A percentile compares a stretch with the other conserved stretches of the same genome.
Conservation (phyloP, 2,888 invertebrate species). For the Galerucella nymphaeae region DNA sequence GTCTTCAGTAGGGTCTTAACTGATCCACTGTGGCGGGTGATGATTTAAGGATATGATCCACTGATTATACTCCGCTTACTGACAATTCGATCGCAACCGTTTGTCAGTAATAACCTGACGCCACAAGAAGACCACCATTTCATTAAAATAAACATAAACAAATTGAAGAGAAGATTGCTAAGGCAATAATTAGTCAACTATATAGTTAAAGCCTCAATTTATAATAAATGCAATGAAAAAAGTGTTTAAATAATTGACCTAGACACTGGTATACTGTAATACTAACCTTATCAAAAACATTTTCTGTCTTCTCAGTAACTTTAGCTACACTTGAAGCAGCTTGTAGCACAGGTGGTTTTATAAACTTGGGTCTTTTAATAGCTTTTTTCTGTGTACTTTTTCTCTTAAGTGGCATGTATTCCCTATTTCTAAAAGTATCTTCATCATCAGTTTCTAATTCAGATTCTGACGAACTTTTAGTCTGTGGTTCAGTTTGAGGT, state of each 20-base stretch:
- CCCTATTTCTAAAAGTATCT: slow-evolving; percentile 54
- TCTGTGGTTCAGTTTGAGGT: slow-evolving; percentile 56
- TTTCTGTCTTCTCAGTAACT: slow-evolving; percentile 63
- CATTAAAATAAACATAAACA: background rate
- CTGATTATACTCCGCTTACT: slow-evolving; percentile 52
- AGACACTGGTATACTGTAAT: background rate
- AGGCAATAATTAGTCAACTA: no score
- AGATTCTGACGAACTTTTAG: slow-evolving; percentile 66
- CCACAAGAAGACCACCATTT: slow-evolving; percentile 44
- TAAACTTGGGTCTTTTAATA: slow-evolving; percentile 70
- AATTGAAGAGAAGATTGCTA: no score
- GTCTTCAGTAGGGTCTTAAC: slow-evolving; percentile 52
- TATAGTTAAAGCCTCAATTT: no score
- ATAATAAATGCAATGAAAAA: no score
- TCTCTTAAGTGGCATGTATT: slow-evolving; percentile 67
- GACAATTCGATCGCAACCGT: slow-evolving; percentile 47
- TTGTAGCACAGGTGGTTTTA: slow-evolving; percentile 59
- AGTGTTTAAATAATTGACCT: no score
- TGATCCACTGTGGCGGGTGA: slow-evolving; percentile 56
- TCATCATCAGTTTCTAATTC: slow-evolving; percentile 75
- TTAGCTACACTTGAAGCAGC: slow-evolving; percentile 51
- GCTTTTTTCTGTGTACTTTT: slow-evolving; percentile 63
- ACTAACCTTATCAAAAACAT: slow-evolving; percentile 68
- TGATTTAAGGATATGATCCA: slow-evolving; percentile 52
- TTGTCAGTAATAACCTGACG: slow-evolving; percentile 49